Evolutionary conservation across 2,113 vertebrate species (phyloP), one percentile per base, ranked within the genome.

Genomic region (Percopsis transmontana): DNA sequence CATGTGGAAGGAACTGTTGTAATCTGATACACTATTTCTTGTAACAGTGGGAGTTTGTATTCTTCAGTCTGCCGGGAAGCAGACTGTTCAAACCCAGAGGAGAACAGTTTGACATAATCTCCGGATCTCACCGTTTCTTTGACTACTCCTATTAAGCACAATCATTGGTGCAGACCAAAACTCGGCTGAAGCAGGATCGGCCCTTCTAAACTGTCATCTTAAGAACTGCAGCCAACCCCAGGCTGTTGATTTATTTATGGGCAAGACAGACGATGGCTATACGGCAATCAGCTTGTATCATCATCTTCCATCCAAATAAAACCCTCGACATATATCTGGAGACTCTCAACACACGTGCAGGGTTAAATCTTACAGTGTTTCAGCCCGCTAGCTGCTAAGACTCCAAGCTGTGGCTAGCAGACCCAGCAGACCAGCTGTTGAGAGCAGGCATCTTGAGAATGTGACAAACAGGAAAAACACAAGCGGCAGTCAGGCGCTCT

Each of bases 401-500:
- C 56, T 15, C 59, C 27, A 55, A 56, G 24, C 63, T 39, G 60
- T 42, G 48, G 66, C 62, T 23, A n/a, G 60, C 20, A 66, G 53
- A 62, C 51, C 57, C 10, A 11, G 40, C 27, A 47, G 21, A n/a
- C 74, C 85, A 89, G 83, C 87, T 90, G 87, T 63, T 85, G 66
- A 62, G 68, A 76, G 71, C 61, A 47, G 77, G 72, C 80, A 77
- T 87, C 70, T 75, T 5, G 62, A 72, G 86, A 87, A 88, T 83
- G 86, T 73, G 83, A 76, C 81, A 80, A 77, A 80, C 81, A 53
- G 68, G 66, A 75, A 66, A 72, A 81, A 74, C 74, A 66, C 81
- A 84, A 74, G 78, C 71, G 82, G 70, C 79, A 80, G 76, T 56
- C 20, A 51, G 40, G 33, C 52, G 7, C n/a, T 71, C 70, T 75